Evolutionary conservation across 64 coral and sea anemone genomes (phyloP).

Genomic region (Montipora cactus): DNA sequence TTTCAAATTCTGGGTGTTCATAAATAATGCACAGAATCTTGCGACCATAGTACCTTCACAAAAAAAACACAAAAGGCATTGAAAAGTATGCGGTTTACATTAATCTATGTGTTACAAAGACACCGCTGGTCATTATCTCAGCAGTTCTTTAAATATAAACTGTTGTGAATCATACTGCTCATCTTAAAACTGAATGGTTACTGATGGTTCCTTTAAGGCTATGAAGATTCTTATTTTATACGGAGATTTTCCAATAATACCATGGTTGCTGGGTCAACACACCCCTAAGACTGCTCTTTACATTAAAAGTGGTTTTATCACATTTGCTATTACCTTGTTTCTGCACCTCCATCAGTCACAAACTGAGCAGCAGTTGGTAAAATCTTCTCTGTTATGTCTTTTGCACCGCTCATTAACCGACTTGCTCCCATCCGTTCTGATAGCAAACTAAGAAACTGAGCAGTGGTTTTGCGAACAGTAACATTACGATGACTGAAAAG

Average conservation of each 20-base stretch:
- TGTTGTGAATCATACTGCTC: no score
- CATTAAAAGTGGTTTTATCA: background rate
- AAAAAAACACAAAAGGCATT: background rate
- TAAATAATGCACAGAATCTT: constrained; percentile 84
- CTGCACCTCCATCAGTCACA: constrained; percentile 85
- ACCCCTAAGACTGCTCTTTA: background rate
- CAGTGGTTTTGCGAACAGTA: constrained; percentile 87
- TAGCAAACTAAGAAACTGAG: constrained; percentile 89
- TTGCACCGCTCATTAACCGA: constrained; percentile 90
- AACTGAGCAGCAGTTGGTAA: constrained; percentile 88
- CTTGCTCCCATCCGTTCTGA: constrained; percentile 91
- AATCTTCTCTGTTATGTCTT: constrained; percentile 95
- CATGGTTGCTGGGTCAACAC: background rate
- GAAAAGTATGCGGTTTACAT: background rate
- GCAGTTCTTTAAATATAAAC: no score
- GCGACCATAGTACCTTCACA: constrained; percentile 91
- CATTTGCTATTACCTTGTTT: constrained; percentile 71
- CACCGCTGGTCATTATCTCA: no score
- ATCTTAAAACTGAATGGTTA: no score
- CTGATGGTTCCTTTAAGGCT: no score
- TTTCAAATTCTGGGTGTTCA: constrained; percentile 97
- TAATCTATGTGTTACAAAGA: no score
- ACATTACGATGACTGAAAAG: constrained; percentile 84
- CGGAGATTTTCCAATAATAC: background rate
- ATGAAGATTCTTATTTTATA: no score